A percentile compares a stretch with the other conserved stretches of the same genome.
phyloP scores from a whole-genome alignment of 2,888 invertebrate species.

The Stramonita haemastoma region DNA sequence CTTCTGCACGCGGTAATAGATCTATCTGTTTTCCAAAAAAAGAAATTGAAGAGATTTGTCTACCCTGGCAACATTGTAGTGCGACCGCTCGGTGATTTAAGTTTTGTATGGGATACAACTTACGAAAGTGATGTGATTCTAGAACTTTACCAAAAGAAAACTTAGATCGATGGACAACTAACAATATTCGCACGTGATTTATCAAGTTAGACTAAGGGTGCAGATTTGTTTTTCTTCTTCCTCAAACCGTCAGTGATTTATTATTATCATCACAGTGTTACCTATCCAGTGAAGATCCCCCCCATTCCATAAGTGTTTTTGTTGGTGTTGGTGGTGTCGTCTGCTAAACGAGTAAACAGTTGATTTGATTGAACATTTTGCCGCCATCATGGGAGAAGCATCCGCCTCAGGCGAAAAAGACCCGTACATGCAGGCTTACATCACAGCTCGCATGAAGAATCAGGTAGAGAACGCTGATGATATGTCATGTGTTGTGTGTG shows the following conservation, averaged over 20 bases:
- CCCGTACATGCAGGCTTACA: conserved; percentile 46
- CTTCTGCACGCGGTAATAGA: too few species aligned
- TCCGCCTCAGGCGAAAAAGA: conserved; percentile 41
- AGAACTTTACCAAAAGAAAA: too few species aligned
- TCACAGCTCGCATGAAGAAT: conserved; percentile 42
- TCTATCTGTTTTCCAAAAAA: too few species aligned
- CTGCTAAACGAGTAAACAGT: neutral
- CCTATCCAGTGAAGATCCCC: too few species aligned
- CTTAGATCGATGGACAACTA: too few species aligned
- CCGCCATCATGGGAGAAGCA: conserved; percentile 5
- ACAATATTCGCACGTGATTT: too few species aligned
- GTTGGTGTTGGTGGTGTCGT: neutral
- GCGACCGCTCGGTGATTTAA: too few species aligned
- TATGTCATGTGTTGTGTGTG: neutral
- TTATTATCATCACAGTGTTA: neutral
- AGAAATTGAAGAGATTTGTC: too few species aligned
- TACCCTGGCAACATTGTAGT: too few species aligned
- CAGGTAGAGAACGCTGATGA: neutral
- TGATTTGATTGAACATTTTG: neutral
- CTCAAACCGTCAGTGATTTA: neutral
- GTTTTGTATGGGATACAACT: too few species aligned
- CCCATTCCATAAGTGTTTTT: neutral
- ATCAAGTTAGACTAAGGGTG: neutral
- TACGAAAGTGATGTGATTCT: too few species aligned
- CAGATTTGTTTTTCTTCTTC: neutral